phyloP scores from a whole-genome alignment of 2,113 vertebrate genomes.

The Hemiscyllium ocellatum region DNA sequence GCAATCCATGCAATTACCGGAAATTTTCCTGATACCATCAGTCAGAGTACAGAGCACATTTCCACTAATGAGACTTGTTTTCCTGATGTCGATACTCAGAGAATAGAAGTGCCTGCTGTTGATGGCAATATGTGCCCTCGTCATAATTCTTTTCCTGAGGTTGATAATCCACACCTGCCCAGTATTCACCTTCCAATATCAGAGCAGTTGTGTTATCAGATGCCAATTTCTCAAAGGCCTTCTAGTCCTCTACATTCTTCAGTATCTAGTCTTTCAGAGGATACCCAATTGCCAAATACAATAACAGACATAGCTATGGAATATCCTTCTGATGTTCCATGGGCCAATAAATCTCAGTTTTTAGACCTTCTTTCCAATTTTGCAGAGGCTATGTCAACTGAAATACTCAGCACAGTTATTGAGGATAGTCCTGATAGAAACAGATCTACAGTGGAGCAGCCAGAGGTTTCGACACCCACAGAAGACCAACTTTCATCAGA shows the following conservation, averaged over 20 bases:
- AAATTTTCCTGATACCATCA: not conserved
- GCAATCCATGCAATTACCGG: not conserved
- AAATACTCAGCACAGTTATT: slow-evolving; percentile 46
- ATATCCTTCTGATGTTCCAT: not conserved
- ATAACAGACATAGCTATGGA: not conserved
- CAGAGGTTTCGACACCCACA: not conserved
- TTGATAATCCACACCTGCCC: not conserved
- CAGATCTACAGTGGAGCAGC: not conserved
- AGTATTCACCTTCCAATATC: not conserved
- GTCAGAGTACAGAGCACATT: not conserved
- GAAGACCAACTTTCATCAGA: not conserved
- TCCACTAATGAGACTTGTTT: not conserved
- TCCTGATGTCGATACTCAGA: not conserved
- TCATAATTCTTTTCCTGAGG: not conserved
- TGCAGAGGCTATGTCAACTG: slow-evolving; percentile 47
- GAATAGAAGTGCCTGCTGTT: not conserved
- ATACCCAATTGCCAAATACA: not conserved
- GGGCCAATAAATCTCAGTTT: not conserved
- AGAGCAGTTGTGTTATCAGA: not conserved
- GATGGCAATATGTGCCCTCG: not conserved
- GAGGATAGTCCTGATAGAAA: not conserved
- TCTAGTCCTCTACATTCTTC: not conserved
- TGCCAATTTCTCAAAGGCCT: not conserved
- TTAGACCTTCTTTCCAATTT: slow-evolving; percentile 44
- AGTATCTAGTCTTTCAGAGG: not conserved